phyloP scores from a whole-genome alignment of 2,113 vertebrate species.

The Hemiscyllium ocellatum region DNA sequence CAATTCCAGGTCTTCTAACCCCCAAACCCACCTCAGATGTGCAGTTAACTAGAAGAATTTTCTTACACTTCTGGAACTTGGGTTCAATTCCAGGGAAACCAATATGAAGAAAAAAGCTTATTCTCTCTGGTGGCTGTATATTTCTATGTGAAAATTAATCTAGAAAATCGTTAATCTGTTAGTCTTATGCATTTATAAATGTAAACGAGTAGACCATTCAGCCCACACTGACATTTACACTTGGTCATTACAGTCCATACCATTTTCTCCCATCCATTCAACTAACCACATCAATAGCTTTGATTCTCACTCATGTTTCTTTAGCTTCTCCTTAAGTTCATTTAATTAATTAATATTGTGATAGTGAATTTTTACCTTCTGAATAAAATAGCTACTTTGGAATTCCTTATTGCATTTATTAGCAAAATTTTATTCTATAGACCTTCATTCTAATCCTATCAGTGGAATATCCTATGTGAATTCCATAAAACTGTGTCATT shows the following conservation, averaged over 20 bases:
- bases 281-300: neutral
- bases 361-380: neutral
- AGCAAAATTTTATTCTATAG: neutral
- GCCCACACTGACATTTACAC: neutral
- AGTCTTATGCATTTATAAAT: neutral
- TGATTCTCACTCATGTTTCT: neutral
- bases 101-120: neutral
- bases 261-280: neutral
- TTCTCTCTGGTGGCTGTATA: neutral
- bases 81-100: neutral
- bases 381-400: neutral
- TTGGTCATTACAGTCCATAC: neutral
- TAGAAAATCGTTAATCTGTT: neutral
- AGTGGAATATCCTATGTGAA: neutral
- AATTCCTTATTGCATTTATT: neutral
- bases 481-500: neutral
- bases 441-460: neutral
- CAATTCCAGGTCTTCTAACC: neutral
- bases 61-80: neutral
- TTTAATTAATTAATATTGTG: neutral
- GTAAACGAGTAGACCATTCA: neutral
- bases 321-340: neutral
- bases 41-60: neutral
- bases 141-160: neutral
- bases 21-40: neutral